Base-by-base conservation (phyloP, 53 echinoderm and acorn worm genomes). In the Crossaster papposus region DNA sequence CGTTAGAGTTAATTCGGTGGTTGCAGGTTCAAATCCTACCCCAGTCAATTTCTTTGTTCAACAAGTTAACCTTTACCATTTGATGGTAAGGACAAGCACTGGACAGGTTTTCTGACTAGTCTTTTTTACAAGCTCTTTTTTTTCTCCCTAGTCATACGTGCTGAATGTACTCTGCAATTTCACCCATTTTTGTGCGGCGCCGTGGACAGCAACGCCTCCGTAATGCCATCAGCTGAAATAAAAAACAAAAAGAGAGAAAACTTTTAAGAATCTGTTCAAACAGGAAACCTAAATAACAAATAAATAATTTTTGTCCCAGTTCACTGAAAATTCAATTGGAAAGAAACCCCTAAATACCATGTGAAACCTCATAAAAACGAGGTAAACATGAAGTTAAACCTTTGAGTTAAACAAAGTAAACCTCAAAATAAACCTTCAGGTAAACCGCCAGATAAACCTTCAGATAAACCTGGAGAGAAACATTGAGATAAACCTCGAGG, bases 141-240 rank as follows among this genome's bases (percentile, higher is more conserved):
- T 77, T 51, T 10, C n/a, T 82, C 30, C 20, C 4, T 54, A 35
- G 90, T 90, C 90, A 90, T 83, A 90, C 90, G 36, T 90, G 90
- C 29, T 83, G 82, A 24, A 90, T 63, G 36, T 77, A 75, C 36
- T 90, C 90, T 2, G 90, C 90, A 17, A 83, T 75, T 52, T 90
- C 81, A 52, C 74, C 37, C 22, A 34, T 53, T 34, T 77, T 83
- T 2, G 62, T 51, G 31, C 90, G 83, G 26, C 32, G 36, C 38
- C 83, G 50, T 51, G 90, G 90, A 22, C 90, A 90, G 83, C 90
- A 90, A 11, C 78, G 74, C 37, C 90, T 76, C 63, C 55, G 83
- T 55, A 90, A 76, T 37, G 90, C 38, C 36, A 90, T 37, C 33
- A 90, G 50, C 90, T 90, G 44, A 18, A 30, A 68, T 8, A 74